Conservation (phyloP, 1,140 invertebrate genomes). For the Aphis gossypii region DNA sequence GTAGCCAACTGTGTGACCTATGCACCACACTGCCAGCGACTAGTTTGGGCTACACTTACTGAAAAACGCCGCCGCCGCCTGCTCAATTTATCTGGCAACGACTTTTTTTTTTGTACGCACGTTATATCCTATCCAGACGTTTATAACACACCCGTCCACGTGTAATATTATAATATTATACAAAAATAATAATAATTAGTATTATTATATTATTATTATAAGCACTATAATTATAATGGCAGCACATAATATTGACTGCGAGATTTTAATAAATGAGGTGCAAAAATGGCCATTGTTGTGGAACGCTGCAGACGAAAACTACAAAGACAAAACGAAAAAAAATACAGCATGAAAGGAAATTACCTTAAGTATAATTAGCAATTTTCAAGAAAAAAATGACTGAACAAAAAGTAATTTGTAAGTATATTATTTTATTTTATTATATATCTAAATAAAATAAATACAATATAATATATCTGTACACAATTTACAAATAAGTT, state of each 20-base stretch:
- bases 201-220: background rate
- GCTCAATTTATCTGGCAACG: too few species aligned
- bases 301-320: slow-evolving; percentile 28
- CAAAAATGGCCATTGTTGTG: slow-evolving; percentile 40
- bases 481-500: background rate
- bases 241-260: background rate
- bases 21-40: too few species aligned
- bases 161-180: background rate
- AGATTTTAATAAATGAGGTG: slow-evolving; percentile 4
- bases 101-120: too few species aligned
- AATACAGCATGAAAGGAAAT: slow-evolving; percentile 15
- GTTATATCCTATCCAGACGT: slow-evolving; percentile 9
- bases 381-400: slow-evolving; percentile 18
- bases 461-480: background rate
- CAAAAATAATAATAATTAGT: background rate
- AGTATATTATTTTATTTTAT: slow-evolving; percentile 9
- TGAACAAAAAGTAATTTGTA: slow-evolving; percentile 27
- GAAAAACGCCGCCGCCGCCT: too few species aligned
- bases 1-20: too few species aligned
- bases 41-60: too few species aligned
- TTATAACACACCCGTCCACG: background rate
- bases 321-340: slow-evolving; percentile 34
- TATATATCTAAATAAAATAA: background rate
- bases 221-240: background rate
- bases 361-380: slow-evolving; percentile 24